Evolutionary conservation across 1,140 invertebrate genomes (phyloP), one percentile per base, ranked within the genome.

Genomic region (Ylistrum balloti): DNA sequence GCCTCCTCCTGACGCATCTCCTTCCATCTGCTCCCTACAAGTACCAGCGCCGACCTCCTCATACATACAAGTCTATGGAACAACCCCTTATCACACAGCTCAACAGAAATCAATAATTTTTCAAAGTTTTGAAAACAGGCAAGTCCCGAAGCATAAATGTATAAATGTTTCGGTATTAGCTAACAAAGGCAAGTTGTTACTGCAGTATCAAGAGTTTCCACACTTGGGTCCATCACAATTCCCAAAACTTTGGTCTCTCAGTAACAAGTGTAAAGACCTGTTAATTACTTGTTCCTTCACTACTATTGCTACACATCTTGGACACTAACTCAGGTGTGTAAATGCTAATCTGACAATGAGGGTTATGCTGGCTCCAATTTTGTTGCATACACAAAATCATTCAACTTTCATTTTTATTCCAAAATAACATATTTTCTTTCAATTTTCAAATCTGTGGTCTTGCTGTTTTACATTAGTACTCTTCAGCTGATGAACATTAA

Each of bases 51-150:
- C 56, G n/a, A 74, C 56, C 56, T 74, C 56, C 56, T 74, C 56
- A 74, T 74, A 74, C 56, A 74, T 74, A 74, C 56, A 74, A 74
- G 56, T 74, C 56, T 74, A 74, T 74, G 56, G 56, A 74, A 74
- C 56, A 74, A 74, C 56, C 56, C 56, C n/a, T 74, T 74, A 74
- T 74, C 56, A 74, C 56, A 74, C 56, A 74, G 56, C 56, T 74
- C 56, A 74, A 74, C 56, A 28, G 56, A 74, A 74, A 74, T 74
- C 56, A 74, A 74, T 74, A 74, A 74, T 74, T 74, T 74, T 74
- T 74, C 56, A 74, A 74, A 74, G 56, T 74, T 74, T 74, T 74
- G 9, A 74, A 74, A 74, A 74, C 56, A 74, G 56, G 22, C 56
- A 74, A 74, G 56, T 74, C 56, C 56, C 56, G 22, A 74, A 74